Evolutionary conservation across 2,797 vertebrate species (phyloP), one percentile per base, ranked within the genome.

Genomic region (Neopelma chrysocephalum): DNA sequence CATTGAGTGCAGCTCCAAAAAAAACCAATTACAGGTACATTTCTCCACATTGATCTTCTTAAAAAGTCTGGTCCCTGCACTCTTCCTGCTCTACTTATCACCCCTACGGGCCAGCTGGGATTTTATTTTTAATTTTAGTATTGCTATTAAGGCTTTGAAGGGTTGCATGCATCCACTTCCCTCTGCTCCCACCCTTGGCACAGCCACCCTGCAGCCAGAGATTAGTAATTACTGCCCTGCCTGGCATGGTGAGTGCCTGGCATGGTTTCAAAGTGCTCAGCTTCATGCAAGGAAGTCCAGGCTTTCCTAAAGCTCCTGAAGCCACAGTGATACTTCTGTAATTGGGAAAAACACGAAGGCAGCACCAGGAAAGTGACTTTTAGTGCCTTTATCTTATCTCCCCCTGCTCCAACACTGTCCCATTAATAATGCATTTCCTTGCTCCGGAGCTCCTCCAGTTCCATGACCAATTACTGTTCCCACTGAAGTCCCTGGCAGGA

Each of bases 341-440:
- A 87, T 22, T 4, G 79, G 58, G 31, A 45, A 87, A 87, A 88
- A 91, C 82, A 32, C n/a, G 78, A 90, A 58, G 69, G 18, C 66
- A 79, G 58, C 54, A 90, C 31, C 77, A 61, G 75, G 53, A 88
- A 81, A 83, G 31, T 22, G 38, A 62, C 61, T 86, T 60, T 81
- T 56, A 21, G 19, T 57, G 36, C 54, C 69, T 91, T 87, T 71
- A 86, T 76, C 86, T 93, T 65, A 82, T 70, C 66, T 47, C 19
- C 36, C 36, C n/a, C 62, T 69, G 54, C 70, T 76, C 88, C 38
- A 90, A 78, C 61, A 40, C 69, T 48, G 51, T 25, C 3, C 90
- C 66, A 90, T 87, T 87, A 91, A 92, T 82, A 94, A 90, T 34
- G 62, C 70, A 70, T 94, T 95, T 94, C 95, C 93, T 93, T 82